Conservation (phyloP, 2,113 vertebrate genomes). For the Menidia beryllina region DNA sequence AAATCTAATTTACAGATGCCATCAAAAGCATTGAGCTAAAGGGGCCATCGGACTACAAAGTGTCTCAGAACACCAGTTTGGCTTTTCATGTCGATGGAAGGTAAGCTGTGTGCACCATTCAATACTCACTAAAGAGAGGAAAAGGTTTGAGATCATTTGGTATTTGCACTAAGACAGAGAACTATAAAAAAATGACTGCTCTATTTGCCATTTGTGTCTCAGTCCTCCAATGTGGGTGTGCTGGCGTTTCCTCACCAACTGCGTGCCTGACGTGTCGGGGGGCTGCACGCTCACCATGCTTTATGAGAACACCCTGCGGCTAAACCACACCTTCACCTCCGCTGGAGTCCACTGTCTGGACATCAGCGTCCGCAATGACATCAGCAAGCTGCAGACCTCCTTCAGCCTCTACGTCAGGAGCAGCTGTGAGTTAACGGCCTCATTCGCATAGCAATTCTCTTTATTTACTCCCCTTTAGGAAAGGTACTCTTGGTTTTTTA, state of each 20-base stretch:
- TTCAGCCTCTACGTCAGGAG: slow-evolving; percentile 83
- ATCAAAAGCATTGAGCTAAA: slow-evolving; percentile 85
- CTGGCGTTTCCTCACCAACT: slow-evolving; percentile 87
- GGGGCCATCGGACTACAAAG: slow-evolving; percentile 78
- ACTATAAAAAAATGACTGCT: not conserved
- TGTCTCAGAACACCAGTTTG: slow-evolving; percentile 83
- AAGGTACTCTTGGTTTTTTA: not conserved
- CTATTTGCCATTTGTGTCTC: not conserved
- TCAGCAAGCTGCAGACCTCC: slow-evolving; percentile 86
- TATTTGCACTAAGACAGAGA: too few relatives aligned
- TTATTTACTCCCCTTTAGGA: not conserved
- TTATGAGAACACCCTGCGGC: slow-evolving; percentile 78
- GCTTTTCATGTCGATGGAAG: slow-evolving; percentile 89
- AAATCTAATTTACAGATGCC: slow-evolving; percentile 78
- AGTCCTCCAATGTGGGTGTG: slow-evolving; percentile 88
- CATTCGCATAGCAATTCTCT: not conserved
- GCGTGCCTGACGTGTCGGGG: slow-evolving; percentile 68
- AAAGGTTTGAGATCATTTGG: not conserved
- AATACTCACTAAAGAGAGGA: not conserved
- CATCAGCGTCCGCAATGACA: slow-evolving; percentile 81
- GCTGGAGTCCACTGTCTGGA: slow-evolving; percentile 87
- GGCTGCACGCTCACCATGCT: slow-evolving; percentile 85
- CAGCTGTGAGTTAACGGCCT: slow-evolving; percentile 78
- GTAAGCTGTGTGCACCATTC: slow-evolving; percentile 62
- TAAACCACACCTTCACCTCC: slow-evolving; percentile 85